Percentiles rank a stretch among this genome's conserved stretches.
phyloP scores from a whole-genome alignment of 2,888 invertebrate species.

The Leptinotarsa peninsularis region DNA sequence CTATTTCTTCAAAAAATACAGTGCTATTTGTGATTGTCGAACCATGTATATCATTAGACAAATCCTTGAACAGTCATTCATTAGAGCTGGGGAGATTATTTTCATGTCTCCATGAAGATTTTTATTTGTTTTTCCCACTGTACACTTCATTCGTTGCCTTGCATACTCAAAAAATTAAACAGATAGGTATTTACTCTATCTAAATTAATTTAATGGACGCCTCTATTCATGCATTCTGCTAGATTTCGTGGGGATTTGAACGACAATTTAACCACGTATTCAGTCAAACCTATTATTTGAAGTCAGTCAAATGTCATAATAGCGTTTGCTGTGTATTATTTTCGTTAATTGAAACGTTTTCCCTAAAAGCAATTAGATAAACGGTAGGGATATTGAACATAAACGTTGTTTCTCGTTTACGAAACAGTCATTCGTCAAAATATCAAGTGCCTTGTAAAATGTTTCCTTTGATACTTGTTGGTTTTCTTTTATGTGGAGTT shows the following conservation, averaged over 20 bases:
- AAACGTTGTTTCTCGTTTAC: background rate
- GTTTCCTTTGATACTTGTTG: background rate
- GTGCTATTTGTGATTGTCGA: background rate
- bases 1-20: background rate
- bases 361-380: background rate
- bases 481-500: background rate
- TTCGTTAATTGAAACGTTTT: slow-evolving; percentile 3
- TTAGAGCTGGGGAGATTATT: background rate
- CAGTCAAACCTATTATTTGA: slow-evolving; percentile 1
- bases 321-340: background rate
- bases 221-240: too few species aligned
- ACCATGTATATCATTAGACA: background rate
- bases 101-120: background rate
- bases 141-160: background rate
- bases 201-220: background rate
- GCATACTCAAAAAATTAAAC: background rate
- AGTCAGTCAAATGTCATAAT: slow-evolving; percentile 1
- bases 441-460: background rate
- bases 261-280: background rate
- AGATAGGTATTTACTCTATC: background rate
- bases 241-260: too few species aligned
- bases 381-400: background rate
- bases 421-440: background rate
- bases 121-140: background rate
- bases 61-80: slow-evolving; percentile 1